Percentiles rank a stretch among this genome's conserved stretches.
Evolutionary conservation across 1,140 invertebrate species (phyloP).

Genomic region (Agraylea sexmaculata): DNA sequence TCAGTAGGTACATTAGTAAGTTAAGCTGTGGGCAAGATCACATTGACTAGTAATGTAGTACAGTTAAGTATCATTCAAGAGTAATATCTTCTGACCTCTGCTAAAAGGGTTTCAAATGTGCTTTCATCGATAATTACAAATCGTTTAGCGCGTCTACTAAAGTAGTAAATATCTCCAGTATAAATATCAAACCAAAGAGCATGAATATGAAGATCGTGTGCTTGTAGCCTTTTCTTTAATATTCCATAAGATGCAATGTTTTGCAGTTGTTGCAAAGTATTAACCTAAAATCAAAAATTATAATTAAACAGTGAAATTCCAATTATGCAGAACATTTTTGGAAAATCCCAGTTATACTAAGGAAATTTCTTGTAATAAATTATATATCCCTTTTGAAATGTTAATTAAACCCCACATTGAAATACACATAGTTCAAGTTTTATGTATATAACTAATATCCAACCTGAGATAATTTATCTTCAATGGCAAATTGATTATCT

Average conservation of each 20-base stretch:
- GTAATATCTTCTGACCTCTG: conserved; percentile 71
- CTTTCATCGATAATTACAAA: conserved; percentile 78
- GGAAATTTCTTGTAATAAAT: too few relatives aligned
- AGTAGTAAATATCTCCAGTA: conserved; percentile 90
- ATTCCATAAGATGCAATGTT: conserved; percentile 93
- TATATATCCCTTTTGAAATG: too few relatives aligned
- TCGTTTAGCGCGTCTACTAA: conserved; percentile 69
- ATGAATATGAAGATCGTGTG: conserved; percentile 77
- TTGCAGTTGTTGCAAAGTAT: conserved; percentile 86
- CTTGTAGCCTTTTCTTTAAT: conserved; percentile 68
- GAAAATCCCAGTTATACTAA: background rate
- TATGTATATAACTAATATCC: conserved; percentile 14
- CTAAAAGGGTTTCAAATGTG: conserved; percentile 57
- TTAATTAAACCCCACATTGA: too few relatives aligned
- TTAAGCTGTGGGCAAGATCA: too few relatives aligned
- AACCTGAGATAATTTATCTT: conserved; percentile 90
- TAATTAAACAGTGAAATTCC: background rate
- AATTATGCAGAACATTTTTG: background rate
- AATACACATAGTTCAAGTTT: background rate
- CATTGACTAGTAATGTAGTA: too few relatives aligned
- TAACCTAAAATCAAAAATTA: conserved; percentile 52
- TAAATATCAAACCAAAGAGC: conserved; percentile 97
- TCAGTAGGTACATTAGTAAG: too few relatives aligned
- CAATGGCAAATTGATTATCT: conserved; percentile 75
- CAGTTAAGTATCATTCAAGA: too few relatives aligned